phyloP scores from a whole-genome alignment of 2,113 vertebrate species.

The Myotis yumanensis region DNA sequence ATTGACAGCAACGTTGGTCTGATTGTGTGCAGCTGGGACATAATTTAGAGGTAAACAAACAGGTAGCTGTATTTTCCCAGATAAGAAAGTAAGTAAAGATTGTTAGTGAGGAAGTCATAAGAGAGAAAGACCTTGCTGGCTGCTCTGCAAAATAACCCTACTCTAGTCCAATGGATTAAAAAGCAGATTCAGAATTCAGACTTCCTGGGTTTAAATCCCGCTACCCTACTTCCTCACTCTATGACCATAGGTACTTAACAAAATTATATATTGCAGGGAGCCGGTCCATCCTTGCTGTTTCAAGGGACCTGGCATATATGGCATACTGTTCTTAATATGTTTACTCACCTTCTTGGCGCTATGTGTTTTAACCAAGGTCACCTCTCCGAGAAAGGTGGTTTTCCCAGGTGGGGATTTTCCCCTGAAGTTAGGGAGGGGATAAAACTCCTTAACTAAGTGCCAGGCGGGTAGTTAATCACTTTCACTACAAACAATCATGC shows the following conservation, averaged over 20 bases:
- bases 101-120: background rate
- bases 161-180: background rate
- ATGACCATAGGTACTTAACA: background rate
- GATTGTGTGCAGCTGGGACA: background rate
- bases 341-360: no score
- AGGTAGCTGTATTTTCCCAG: background rate
- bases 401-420: no score
- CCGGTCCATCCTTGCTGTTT: no score
- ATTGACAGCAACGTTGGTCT: background rate
- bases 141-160: background rate
- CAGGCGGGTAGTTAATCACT: no score
- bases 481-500: no score
- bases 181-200: background rate
- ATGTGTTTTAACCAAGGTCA: no score
- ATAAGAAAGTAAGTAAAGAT: background rate
- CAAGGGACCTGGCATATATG: no score
- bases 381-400: no score
- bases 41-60: background rate
- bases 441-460: no score
- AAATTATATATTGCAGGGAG: background rate
- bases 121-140: fast-evolving
- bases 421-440: no score
- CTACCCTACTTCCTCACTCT: background rate
- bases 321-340: no score
- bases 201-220: background rate